phyloP scores from a whole-genome alignment of 1,140 invertebrate genomes.

The Glossosoma conforme region DNA sequence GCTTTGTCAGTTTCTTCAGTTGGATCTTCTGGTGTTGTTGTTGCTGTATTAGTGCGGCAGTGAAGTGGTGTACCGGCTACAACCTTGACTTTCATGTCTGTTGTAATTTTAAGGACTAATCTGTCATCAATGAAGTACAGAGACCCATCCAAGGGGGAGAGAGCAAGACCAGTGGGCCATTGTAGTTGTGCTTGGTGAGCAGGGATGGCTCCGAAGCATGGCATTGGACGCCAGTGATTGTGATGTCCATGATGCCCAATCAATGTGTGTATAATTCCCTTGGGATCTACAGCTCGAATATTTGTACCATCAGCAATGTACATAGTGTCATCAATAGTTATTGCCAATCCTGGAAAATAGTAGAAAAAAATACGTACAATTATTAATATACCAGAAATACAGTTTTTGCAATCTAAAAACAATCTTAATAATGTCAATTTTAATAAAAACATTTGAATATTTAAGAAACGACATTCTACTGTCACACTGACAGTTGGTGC shows the following conservation, averaged over 20 bases:
- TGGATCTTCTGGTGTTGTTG: constrained; percentile 21
- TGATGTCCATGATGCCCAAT: constrained; percentile 90
- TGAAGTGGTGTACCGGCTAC: constrained; percentile 88
- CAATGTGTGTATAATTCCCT: constrained; percentile 90
- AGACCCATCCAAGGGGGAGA: constrained; percentile 90
- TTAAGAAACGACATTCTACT: no score
- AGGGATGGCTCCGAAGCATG: constrained; percentile 74
- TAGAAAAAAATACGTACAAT: no score
- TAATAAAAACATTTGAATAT: background rate
- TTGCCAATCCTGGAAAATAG: constrained; percentile 69
- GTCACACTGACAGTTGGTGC: no score
- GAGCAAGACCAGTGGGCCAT: constrained; percentile 90
- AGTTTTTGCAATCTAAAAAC: background rate
- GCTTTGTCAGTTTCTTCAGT: constrained; percentile 14
- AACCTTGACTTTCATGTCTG: constrained; percentile 83
- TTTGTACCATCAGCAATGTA: constrained; percentile 94
- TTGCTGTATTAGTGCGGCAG: constrained; percentile 55
- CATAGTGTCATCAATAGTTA: constrained; percentile 86
- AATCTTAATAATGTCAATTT: background rate
- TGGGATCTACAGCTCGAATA: constrained; percentile 82
- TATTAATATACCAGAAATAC: constrained; percentile 6
- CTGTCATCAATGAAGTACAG: constrained; percentile 94
- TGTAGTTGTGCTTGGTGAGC: constrained; percentile 81
- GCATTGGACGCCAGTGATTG: constrained; percentile 85
- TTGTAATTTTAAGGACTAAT: constrained; percentile 85